These are phyloP conservation scores for Isichthys henryi DNA, from an alignment of 2,113 vertebrate genomes.

Conservation along the genomic window DNA sequence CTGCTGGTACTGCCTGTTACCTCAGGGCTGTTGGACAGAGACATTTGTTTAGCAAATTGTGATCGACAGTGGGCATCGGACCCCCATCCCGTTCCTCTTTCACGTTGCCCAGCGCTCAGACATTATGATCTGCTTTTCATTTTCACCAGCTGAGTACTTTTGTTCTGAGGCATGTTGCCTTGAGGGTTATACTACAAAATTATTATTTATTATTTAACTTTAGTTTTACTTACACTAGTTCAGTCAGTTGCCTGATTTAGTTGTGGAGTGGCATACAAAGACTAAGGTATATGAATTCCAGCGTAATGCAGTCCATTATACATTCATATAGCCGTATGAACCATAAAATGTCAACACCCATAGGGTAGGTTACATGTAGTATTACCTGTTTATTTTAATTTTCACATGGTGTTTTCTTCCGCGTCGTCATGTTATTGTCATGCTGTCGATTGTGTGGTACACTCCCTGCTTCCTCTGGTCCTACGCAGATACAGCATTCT, in stretches of 20 bases:
- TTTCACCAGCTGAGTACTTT: neutral
- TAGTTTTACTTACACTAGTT: neutral
- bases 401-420: neutral
- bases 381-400: neutral
- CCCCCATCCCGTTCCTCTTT: neutral
- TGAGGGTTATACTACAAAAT: neutral
- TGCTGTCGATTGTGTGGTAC: neutral
- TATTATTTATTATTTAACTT: neutral
- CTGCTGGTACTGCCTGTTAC: neutral
- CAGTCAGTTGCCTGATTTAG: neutral
- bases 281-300: neutral
- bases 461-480: neutral
- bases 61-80: neutral
- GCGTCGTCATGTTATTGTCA: neutral
- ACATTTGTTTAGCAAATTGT: neutral
- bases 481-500: neutral
- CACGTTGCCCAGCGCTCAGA: neutral
- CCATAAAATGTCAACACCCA: neutral
- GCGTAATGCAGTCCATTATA: neutral
- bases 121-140: neutral
- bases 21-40: neutral
- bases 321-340: neutral
- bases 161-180: neutral
- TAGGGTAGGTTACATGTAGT: too few relatives aligned
- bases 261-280: neutral